Conservation (phyloP, 2,113 vertebrate species). For the Pelecanoides urinatrix region DNA sequence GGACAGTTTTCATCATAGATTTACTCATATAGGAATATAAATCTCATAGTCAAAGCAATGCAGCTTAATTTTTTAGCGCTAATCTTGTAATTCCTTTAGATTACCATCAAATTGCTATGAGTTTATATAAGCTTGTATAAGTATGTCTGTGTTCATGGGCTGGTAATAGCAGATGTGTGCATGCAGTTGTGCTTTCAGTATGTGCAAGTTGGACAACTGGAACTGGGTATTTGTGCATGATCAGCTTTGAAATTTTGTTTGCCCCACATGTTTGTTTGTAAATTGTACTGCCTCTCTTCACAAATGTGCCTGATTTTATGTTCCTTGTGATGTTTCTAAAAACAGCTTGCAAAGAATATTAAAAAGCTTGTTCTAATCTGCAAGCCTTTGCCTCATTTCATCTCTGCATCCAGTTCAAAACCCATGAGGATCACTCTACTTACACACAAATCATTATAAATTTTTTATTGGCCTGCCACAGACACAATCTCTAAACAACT, state of each 20-base stretch:
- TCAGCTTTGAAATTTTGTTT: background rate
- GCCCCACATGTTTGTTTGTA: background rate
- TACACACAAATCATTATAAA: background rate
- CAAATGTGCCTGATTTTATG: constrained; percentile 7
- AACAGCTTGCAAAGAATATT: constrained; percentile 13
- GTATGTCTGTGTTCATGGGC: background rate
- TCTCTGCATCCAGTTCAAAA: background rate
- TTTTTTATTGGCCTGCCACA: background rate
- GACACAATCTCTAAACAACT: background rate
- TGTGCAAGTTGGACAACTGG: background rate
- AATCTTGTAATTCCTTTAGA: background rate
- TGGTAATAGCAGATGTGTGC: background rate
- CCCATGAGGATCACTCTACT: background rate
- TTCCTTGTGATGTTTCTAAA: constrained; percentile 11
- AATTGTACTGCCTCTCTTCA: background rate
- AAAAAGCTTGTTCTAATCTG: constrained; percentile 28
- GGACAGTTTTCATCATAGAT: background rate
- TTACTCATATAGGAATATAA: background rate
- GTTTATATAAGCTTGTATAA: background rate
- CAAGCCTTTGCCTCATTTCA: background rate
- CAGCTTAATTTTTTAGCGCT: background rate
- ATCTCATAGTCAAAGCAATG: background rate
- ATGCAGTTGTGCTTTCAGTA: background rate
- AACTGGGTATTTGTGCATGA: background rate
- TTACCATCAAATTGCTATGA: background rate